Percentiles rank a stretch among this genome's conserved stretches.
Conservation (phyloP, 2,797 vertebrate species). For the Chlorospingus semifuscus region DNA sequence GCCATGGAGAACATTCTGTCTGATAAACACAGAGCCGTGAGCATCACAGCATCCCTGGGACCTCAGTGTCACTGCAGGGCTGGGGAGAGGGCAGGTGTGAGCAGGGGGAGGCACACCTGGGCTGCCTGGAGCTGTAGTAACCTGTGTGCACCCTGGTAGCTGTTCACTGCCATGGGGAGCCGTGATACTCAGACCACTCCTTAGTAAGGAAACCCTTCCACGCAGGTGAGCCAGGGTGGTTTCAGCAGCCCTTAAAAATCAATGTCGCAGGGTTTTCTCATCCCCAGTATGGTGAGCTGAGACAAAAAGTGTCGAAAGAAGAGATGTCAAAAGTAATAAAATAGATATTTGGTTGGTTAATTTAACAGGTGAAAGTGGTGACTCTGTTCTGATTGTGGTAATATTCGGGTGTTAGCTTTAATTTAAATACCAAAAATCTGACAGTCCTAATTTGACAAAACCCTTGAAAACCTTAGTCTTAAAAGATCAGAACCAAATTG, state of each 20-base stretch:
- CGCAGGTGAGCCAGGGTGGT: not conserved
- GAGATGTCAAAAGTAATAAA: not conserved
- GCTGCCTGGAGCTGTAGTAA: not conserved
- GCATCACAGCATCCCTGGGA: rapidly evolving
- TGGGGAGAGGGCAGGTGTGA: not conserved
- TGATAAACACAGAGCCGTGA: not conserved
- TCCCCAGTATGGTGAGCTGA: not conserved
- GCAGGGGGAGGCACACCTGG: not conserved
- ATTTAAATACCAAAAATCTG: not conserved
- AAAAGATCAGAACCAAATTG: not conserved
- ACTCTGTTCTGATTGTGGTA: not conserved
- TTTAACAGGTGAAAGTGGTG: not conserved
- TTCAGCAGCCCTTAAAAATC: not conserved
- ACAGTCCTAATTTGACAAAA: not conserved
- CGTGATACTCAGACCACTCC: not conserved
- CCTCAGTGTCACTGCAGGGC: not conserved
- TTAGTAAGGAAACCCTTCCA: not conserved
- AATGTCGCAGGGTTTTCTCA: not conserved
- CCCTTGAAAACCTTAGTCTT: not conserved
- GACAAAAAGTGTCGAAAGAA: not conserved
- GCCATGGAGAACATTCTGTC: not conserved
- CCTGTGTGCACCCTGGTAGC: not conserved
- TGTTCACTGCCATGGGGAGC: not conserved
- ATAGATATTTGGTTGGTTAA: not conserved
- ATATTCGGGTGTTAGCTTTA: not conserved